phyloP scores from a whole-genome alignment of 2,113 vertebrate species.

The Esox niger region DNA sequence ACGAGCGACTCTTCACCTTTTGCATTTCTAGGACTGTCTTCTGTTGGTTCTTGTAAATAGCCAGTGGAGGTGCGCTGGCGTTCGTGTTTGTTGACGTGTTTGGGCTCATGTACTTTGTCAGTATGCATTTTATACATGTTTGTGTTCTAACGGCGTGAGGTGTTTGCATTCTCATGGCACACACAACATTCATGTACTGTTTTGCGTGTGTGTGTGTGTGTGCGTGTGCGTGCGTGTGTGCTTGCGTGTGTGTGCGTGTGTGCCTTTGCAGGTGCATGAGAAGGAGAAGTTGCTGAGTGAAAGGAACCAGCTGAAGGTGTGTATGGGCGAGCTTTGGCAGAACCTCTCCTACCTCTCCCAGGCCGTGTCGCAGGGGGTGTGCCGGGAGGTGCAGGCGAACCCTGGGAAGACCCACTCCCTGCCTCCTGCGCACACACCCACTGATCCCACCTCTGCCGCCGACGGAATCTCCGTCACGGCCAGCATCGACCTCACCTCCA shows the following conservation, averaged over 20 bases:
- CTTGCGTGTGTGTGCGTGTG: neutral
- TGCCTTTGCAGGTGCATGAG: constrained; percentile 79
- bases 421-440: constrained; percentile 77
- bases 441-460: constrained; percentile 55
- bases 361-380: constrained; percentile 94
- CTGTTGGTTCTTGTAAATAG: no score
- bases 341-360: constrained; percentile 94
- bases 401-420: constrained; percentile 74
- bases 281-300: constrained; percentile 92
- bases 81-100: no score
- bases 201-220: constrained; percentile 1
- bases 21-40: neutral
- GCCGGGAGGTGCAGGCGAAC: constrained; percentile 82
- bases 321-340: constrained; percentile 94
- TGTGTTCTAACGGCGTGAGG: neutral
- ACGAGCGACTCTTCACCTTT: neutral
- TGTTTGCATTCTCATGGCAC: neutral
- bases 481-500: constrained; percentile 75
- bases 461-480: constrained; percentile 59
- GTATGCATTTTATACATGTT: neutral
- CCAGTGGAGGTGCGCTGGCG: no score
- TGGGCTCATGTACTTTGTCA: neutral
- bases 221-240: no score
- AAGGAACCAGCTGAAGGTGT: constrained; percentile 90
- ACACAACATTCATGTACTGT: neutral